These are phyloP conservation scores for Crenuchus spilurus DNA, from an alignment of 2,797 vertebrate genomes.

Conservation along the genomic window DNA sequence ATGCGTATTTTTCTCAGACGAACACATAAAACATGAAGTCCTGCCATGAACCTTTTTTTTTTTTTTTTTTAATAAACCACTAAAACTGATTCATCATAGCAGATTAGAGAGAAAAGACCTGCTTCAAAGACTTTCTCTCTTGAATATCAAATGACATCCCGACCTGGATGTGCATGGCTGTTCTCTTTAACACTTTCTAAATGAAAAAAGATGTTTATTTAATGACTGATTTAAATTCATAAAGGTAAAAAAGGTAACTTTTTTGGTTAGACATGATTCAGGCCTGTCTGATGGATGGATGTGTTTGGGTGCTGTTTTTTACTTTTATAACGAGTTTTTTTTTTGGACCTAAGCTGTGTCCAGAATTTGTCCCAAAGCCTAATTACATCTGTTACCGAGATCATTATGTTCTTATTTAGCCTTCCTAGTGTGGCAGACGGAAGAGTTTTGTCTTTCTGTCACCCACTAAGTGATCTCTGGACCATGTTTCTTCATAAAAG, in stretches of 20 bases:
- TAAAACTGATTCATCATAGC: background rate
- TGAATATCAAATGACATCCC: background rate
- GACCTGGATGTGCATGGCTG: background rate
- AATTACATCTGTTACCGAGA: slow-evolving; percentile 54
- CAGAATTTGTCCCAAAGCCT: slow-evolving; percentile 45
- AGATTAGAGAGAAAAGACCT: background rate
- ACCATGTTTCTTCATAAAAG: slow-evolving; percentile 21
- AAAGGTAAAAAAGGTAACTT: background rate
- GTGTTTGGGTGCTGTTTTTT: slow-evolving; percentile 12
- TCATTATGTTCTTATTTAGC: slow-evolving; percentile 57
- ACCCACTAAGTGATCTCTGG: slow-evolving; percentile 3
- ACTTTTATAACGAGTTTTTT: slow-evolving; percentile 25
- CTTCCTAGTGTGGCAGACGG: slow-evolving; percentile 31
- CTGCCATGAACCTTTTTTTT: background rate
- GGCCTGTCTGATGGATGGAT: background rate
- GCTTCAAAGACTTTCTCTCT: background rate
- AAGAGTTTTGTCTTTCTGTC: slow-evolving; percentile 16
- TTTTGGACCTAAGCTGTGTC: slow-evolving; percentile 37
- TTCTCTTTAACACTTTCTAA: background rate
- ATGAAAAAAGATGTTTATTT: slow-evolving; percentile 21
- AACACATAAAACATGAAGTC: no score
- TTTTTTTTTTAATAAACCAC: background rate
- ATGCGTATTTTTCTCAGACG: no score
- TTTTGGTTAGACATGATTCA: background rate
- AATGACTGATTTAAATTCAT: slow-evolving; percentile 23